phyloP scores from a whole-genome alignment of 2,113 vertebrate genomes.

The Pelobates fuscus region DNA sequence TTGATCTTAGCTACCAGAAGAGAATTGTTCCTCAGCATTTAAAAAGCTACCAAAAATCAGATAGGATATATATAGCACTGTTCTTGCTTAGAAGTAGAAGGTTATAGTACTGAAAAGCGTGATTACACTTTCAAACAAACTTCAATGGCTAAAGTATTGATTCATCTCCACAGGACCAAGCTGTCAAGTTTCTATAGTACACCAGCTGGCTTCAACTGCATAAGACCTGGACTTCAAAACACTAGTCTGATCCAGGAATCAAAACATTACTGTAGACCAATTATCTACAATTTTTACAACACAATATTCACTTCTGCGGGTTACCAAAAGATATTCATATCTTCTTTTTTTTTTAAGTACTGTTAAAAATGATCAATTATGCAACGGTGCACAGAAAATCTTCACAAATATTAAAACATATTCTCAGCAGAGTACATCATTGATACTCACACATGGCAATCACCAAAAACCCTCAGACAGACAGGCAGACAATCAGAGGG shows the following conservation, averaged over 20 bases:
- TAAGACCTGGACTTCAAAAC: constrained; percentile 38
- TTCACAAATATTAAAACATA: too few species aligned
- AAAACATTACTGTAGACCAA: constrained; percentile 22
- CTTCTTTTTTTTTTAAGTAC: too few species aligned
- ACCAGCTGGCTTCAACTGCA: constrained; percentile 32
- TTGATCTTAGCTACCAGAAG: not conserved
- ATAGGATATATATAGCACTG: constrained; percentile 29
- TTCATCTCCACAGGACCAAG: constrained; percentile 39
- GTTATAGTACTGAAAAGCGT: constrained; percentile 24
- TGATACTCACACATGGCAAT: too few species aligned
- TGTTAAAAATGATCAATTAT: too few species aligned
- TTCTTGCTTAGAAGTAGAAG: constrained; percentile 27
- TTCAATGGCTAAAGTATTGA: constrained; percentile 39
- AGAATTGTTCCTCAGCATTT: constrained; percentile 20
- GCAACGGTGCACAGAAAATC: too few species aligned
- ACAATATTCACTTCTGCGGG: not conserved
- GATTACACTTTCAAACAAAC: constrained; percentile 40
- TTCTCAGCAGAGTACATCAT: too few species aligned
- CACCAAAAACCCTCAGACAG: too few species aligned
- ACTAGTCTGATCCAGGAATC: constrained; percentile 17
- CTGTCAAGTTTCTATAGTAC: constrained; percentile 40
- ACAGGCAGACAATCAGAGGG: too few species aligned
- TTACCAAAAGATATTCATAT: too few species aligned
- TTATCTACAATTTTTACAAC: not conserved
- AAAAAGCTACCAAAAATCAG: constrained; percentile 20